A percentile compares a stretch with the other conserved stretches of the same genome.
phyloP scores from a whole-genome alignment of 2,113 vertebrate species.

The Carlito syrichta region DNA sequence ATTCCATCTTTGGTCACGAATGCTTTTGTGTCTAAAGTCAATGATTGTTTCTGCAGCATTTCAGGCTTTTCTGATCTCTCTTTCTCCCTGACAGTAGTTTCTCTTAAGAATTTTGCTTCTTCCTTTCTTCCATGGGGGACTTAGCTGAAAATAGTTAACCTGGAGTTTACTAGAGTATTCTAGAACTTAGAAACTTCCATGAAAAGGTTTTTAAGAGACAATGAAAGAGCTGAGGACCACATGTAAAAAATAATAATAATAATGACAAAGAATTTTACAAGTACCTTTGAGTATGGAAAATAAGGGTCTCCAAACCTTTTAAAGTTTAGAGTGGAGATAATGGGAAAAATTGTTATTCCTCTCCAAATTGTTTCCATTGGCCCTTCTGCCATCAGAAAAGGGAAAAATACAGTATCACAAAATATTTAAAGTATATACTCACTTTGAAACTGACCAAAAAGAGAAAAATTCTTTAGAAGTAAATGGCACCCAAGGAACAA shows the following conservation, averaged over 20 bases:
- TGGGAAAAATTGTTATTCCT: not conserved
- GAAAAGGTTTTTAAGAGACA: not conserved
- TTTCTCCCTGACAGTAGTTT: not conserved
- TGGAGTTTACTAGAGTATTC: too few relatives aligned
- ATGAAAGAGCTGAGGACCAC: not conserved
- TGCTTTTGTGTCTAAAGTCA: not conserved
- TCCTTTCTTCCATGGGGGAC: not conserved
- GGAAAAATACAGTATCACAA: not conserved
- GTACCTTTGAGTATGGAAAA: not conserved
- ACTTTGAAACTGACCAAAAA: constrained; percentile 5
- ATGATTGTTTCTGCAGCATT: not conserved
- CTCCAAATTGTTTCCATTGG: not conserved
- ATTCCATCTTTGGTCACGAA: not conserved
- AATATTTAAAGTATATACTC: constrained; percentile 8
- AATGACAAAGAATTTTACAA: not conserved
- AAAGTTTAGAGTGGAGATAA: not conserved
- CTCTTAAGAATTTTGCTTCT: not conserved
- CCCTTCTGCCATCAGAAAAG: not conserved
- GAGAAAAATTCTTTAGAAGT: constrained; percentile 34
- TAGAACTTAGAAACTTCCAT: not conserved
- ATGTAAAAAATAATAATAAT: not conserved
- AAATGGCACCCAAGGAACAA: not conserved
- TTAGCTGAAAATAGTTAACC: too few relatives aligned
- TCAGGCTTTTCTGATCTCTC: not conserved
- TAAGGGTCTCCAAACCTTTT: not conserved